Evolutionary conservation across 2,888 invertebrate genomes (phyloP).

Genomic region (Heteropelma amictum): DNA sequence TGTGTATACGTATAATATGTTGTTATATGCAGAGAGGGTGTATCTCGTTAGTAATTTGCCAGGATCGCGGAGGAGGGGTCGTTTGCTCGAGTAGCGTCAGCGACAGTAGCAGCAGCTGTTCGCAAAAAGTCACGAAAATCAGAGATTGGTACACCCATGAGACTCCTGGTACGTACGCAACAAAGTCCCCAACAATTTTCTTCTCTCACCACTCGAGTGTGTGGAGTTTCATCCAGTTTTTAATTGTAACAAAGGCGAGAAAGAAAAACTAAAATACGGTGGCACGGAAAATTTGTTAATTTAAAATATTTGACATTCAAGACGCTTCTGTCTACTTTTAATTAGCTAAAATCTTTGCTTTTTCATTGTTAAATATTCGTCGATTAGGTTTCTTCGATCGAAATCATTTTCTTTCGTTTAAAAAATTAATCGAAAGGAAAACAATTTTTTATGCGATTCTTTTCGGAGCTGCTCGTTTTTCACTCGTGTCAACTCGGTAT

Average conservation of each 20-base stretch:
- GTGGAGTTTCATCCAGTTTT: conserved; percentile 14
- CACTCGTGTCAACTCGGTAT: conserved; percentile 40
- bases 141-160: conserved; percentile 50
- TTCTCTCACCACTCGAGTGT: neutral
- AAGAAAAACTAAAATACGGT: conserved; percentile 17
- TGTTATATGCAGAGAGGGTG: conserved; percentile 3
- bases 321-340: neutral
- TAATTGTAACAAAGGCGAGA: conserved; percentile 35
- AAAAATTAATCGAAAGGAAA: too few species aligned
- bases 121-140: conserved; percentile 44
- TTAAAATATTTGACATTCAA: neutral
- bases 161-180: conserved; percentile 16
- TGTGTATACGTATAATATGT: neutral
- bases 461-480: neutral
- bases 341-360: too few species aligned
- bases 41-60: conserved; percentile 47
- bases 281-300: neutral
- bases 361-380: too few species aligned
- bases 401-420: too few species aligned
- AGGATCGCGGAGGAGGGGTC: conserved; percentile 20
- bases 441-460: neutral
- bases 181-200: conserved; percentile 43
- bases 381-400: too few species aligned
- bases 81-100: conserved; percentile 41
- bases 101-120: conserved; percentile 43